Evolutionary conservation across 1,140 invertebrate genomes (phyloP).

Genomic region (Apocrypta bakeri): DNA sequence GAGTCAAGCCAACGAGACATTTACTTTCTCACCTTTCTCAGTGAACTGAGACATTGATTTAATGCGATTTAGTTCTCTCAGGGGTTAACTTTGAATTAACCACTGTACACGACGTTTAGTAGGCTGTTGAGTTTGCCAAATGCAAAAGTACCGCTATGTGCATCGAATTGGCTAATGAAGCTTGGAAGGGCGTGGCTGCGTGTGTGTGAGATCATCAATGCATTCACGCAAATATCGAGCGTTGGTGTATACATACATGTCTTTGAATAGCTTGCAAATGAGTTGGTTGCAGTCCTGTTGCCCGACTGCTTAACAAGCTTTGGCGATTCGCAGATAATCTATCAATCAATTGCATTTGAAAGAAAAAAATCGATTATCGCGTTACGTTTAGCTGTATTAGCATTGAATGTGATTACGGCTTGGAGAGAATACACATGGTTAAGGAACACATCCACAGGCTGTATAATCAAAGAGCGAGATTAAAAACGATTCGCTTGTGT

Average conservation of each 20-base stretch:
- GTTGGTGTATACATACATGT: neutral
- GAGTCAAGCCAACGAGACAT: no score
- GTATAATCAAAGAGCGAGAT: neutral
- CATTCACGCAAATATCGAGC: neutral
- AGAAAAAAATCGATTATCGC: neutral
- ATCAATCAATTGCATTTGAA: neutral
- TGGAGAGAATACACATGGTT: neutral
- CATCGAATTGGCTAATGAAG: neutral
- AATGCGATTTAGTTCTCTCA: neutral
- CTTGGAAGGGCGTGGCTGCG: no score
- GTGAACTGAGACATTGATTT: neutral
- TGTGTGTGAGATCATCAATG: neutral
- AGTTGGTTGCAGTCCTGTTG: neutral
- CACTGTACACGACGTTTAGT: no score
- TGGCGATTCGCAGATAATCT: neutral
- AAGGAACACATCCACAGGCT: neutral
- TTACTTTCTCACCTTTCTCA: no score
- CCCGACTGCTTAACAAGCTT: neutral
- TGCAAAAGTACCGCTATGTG: no score
- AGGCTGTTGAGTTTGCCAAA: no score
- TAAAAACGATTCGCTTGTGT: neutral
- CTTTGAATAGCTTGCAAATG: constrained; percentile 2
- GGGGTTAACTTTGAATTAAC: no score
- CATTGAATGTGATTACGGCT: neutral
- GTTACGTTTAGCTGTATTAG: neutral